Evolutionary conservation across 1,140 invertebrate species (phyloP), one percentile per base, ranked within the genome.

Genomic region (Lasioglossum baleicum): DNA sequence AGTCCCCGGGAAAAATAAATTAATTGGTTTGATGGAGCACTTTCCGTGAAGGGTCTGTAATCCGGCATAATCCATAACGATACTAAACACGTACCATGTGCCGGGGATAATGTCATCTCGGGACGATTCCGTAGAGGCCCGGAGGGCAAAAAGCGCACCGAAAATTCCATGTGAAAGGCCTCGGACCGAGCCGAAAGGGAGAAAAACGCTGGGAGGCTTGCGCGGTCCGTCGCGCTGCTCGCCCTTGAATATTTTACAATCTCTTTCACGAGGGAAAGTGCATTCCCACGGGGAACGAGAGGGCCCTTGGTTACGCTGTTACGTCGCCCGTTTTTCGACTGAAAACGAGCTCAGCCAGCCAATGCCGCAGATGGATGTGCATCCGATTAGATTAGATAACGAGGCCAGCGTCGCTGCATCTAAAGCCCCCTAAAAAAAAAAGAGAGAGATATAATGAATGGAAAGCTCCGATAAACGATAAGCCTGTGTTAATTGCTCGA

Each of bases 371-470:
- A 42, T 64, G 17, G 26, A 26, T 31, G 35, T 64, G 63, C 72
- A 64, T 13, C 20, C 48, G 84, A 85, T 85, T 84, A 85, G 83
- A 85, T 85, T 83, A 85, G 83, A 84, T 70, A 82, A 0, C 31
- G 44, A 7, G 65, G 13, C 31, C n/a, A 7, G 17, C 56, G 26
- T 71, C 31, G 35, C 7, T 15, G 53, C 22, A 74, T 11, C 17
- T n/a, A 11, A n/a, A 40, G 8, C 10, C 13, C 44, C 44, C 44
- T 3, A 11, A 48, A 48, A 48, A 11, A 48, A 13, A 48, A 48
- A 48, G 2, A 48, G 13, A 10, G 44, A 11, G 8, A 48, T 2
- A 11, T 2, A 10, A 48, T 11, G 15, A 80, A 26, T 26, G 4
- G 35, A 58, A 42, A 35, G 53, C 48, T 11, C 10, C 63, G 60